Percentiles rank a stretch among this genome's conserved stretches.
Conservation (phyloP, 1,140 invertebrate genomes). For the Patella vulgata region DNA sequence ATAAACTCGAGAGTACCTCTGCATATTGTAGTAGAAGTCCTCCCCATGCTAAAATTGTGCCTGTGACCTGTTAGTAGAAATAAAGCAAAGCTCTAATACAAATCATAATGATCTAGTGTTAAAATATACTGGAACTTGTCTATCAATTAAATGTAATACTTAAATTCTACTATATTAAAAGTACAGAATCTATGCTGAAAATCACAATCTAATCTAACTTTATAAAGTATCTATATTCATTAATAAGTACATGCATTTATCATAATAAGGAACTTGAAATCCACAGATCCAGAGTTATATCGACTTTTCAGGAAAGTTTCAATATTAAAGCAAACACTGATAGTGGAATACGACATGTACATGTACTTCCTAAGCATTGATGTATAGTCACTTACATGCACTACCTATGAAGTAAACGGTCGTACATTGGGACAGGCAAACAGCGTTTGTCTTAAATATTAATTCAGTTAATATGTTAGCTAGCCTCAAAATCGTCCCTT, state of each 20-base stretch:
- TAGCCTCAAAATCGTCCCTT: no score
- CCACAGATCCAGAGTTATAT: no score
- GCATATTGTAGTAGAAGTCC: conserved; percentile 74
- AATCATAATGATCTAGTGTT: neutral
- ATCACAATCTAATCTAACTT: neutral
- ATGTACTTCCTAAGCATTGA: no score
- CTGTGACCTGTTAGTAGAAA: conserved; percentile 65
- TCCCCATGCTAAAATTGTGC: conserved; percentile 74
- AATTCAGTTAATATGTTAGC: no score
- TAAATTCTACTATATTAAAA: neutral
- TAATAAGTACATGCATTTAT: neutral
- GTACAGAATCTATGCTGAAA: neutral
- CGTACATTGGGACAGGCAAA: no score
- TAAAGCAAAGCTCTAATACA: neutral
- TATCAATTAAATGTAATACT: neutral
- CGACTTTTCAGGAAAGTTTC: no score
- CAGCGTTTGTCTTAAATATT: no score
- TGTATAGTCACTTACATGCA: no score
- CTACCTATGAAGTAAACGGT: no score
- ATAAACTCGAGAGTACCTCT: conserved; percentile 54
- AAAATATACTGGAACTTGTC: neutral
- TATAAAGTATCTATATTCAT: neutral
- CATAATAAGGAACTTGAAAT: no score
- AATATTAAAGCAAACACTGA: no score
- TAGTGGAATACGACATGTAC: no score